Evolutionary conservation across 35 echinoderm and acorn worm species (phyloP), one percentile per base, ranked within the genome.

Genomic region (Stichopus chloronotus): DNA sequence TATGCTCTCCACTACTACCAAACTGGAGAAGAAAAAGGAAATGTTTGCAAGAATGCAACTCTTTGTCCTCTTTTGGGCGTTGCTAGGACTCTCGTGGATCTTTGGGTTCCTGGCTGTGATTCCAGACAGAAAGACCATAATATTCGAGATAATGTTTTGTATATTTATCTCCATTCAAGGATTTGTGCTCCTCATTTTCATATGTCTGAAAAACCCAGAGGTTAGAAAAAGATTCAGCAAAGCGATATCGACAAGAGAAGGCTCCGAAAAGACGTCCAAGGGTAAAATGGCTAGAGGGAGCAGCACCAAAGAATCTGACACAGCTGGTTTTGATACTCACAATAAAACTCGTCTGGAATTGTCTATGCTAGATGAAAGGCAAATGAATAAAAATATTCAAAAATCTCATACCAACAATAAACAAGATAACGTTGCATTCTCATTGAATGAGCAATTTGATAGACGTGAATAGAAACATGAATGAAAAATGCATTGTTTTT

Each of bases 101-200:
- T 89, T 89, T 72, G 87, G 87, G 19, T 89, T 89, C 20, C 87
- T 89, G 5, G 87, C 60, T 8, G 21, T 63, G 19, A 89, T 89
- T 53, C 87, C 87, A 11, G 19, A 43, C 17, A 55, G 65, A 25
- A 61, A 60, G 24, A 89, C 65, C 6, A 12, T 60, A 30, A 61
- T 16, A 0, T 22, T 89, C 5, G 87, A 89, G 14, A 53, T 89
- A 6, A 25, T 89, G 6, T 89, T 89, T 22, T 89, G 87, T 54
- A 53, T 89, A 4, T 89, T 89, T 53, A 89, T 25, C 61, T 71
- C 59, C 2, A 58, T 89, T n/a, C 87, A 89, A 17, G 87, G 87
- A 17, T 55, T 89, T 52, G 14, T 59, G 30, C 55, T 89, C 16
- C 71, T 89, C 57, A 54, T 89, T 22, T 89, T 89, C 22, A 72